Percentiles rank a stretch among this genome's conserved stretches.
Conservation (phyloP, 2,888 invertebrate species). For the Drosophila acutilabella region DNA sequence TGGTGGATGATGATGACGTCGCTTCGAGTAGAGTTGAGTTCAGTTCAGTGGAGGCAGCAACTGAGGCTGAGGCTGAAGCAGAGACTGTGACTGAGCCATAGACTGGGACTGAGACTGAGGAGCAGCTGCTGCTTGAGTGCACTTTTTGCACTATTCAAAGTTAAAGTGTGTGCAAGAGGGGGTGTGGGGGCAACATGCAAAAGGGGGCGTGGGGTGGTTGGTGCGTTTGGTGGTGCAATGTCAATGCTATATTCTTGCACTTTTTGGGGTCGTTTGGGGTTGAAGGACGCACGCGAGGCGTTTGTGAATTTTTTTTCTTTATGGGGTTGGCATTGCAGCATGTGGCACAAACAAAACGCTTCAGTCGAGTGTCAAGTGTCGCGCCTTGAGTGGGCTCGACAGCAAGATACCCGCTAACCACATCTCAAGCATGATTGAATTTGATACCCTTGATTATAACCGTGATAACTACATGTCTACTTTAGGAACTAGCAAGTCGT, state of each 20-base stretch:
- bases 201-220: conserved; percentile 7
- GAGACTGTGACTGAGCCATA: background rate
- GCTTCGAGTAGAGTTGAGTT: background rate
- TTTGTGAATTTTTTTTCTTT: conserved; percentile 9
- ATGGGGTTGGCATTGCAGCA: conserved; percentile 40
- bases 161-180: conserved; percentile 38
- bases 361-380: background rate
- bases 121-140: conserved; percentile 69
- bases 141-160: conserved; percentile 80
- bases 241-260: conserved; percentile 42
- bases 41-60: background rate
- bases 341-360: conserved; percentile 4
- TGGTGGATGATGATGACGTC: conserved; percentile 56
- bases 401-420: background rate
- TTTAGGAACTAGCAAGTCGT: no score
- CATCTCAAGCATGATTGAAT: background rate
- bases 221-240: conserved; percentile 51
- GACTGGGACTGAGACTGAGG: background rate
- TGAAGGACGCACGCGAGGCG: conserved; percentile 68
- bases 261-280: conserved; percentile 49
- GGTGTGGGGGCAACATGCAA: background rate
- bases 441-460: no score
- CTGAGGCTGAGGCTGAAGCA: background rate
- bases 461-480: no score
- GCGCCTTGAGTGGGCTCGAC: background rate